Percentiles rank a stretch among this genome's conserved stretches.
Evolutionary conservation across 1,140 invertebrate genomes (phyloP).

Genomic region (Brachionus sp.): DNA sequence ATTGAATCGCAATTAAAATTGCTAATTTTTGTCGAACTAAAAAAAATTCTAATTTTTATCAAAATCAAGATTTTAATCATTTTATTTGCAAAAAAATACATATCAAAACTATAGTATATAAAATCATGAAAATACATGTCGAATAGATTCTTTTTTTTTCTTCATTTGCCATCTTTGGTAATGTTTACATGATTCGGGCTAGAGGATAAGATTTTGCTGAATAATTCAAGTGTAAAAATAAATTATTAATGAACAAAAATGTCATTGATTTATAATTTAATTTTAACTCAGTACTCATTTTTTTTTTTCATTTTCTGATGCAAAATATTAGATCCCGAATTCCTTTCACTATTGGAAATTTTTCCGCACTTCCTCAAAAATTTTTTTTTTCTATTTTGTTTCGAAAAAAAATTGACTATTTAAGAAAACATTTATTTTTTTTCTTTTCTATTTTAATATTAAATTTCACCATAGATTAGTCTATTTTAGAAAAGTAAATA

Average conservation of each 20-base stretch:
- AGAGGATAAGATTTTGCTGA: neutral
- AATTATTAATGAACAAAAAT: neutral
- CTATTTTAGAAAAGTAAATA: neutral
- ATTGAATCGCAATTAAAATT: neutral
- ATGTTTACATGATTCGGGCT: neutral
- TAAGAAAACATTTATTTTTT: neutral
- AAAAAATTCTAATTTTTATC: neutral
- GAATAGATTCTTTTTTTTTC: neutral
- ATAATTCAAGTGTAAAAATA: conserved; percentile 8
- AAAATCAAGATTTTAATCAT: conserved; percentile 13
- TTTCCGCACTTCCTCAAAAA: neutral
- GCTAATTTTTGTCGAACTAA: neutral
- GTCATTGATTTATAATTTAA: neutral
- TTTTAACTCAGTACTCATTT: neutral
- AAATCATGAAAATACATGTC: neutral
- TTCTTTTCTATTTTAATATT: neutral
- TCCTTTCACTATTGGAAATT: neutral
- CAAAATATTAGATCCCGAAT: neutral
- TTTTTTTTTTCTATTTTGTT: neutral
- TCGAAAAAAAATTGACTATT: neutral
- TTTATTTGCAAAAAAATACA: neutral
- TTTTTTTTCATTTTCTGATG: neutral
- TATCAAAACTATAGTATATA: neutral
- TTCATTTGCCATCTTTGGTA: neutral
- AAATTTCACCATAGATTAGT: neutral